Conservation (phyloP, 2,113 vertebrate genomes). For the Morone saxatilis region DNA sequence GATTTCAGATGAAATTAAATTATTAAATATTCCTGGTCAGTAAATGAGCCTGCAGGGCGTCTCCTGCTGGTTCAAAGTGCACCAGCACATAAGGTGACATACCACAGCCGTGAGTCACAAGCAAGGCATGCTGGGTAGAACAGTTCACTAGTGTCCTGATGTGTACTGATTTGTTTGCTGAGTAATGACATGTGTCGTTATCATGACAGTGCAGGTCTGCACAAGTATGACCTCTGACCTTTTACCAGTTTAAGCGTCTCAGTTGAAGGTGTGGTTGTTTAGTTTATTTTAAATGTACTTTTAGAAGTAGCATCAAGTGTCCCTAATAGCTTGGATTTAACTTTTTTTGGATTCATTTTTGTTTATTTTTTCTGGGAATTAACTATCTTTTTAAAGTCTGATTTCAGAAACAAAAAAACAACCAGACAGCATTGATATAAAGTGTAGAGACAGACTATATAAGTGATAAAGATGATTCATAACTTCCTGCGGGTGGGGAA, state of each 20-base stretch:
- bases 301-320: neutral
- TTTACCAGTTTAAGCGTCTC: neutral
- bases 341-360: neutral
- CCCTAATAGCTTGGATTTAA: no score
- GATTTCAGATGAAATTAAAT: neutral
- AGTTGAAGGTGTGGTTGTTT: no score
- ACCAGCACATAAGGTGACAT: constrained; percentile 43
- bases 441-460: neutral
- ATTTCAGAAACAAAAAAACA: neutral
- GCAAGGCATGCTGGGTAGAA: constrained; percentile 33
- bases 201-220: neutral
- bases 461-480: constrained; percentile 24
- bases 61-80: constrained; percentile 62
- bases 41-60: constrained; percentile 41
- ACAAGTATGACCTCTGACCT: neutral
- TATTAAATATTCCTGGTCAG: constrained; percentile 22
- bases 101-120: constrained; percentile 50
- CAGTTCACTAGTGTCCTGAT: neutral
- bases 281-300: neutral
- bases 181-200: constrained; percentile 9
- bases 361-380: no score
- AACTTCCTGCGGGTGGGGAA: constrained; percentile 29
- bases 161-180: constrained; percentile 33
- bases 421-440: neutral
- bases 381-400: neutral